Evolutionary conservation across 2,113 vertebrate genomes (phyloP).

Genomic region (Callaeas wilsoni): DNA sequence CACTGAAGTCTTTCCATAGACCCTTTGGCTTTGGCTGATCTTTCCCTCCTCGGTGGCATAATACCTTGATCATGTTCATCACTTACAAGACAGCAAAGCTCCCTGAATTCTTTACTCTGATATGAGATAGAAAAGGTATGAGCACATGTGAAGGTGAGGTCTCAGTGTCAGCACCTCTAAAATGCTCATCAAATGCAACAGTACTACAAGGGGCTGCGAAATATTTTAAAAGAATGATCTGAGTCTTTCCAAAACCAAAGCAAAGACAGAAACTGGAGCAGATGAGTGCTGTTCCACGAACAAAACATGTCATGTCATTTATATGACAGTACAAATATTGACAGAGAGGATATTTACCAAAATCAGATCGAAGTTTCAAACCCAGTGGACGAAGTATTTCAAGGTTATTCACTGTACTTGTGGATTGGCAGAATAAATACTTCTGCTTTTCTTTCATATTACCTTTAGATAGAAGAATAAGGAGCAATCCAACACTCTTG

Average conservation of each 20-base stretch:
- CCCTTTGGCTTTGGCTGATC: background rate
- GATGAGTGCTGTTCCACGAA: background rate
- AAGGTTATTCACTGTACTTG: background rate
- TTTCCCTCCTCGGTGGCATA: background rate
- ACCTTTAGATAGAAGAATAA: background rate
- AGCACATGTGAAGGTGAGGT: background rate
- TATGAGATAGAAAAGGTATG: background rate
- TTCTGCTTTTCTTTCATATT: background rate
- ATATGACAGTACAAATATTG: background rate
- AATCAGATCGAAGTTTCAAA: background rate
- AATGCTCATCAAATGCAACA: background rate
- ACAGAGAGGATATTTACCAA: background rate
- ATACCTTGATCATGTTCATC: background rate
- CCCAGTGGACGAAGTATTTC: background rate
- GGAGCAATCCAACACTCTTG: background rate
- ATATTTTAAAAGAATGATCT: background rate
- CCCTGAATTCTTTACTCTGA: background rate
- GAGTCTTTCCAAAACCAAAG: conserved; percentile 3
- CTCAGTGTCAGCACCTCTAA: background rate
- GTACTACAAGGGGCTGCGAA: background rate
- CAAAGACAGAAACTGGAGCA: background rate
- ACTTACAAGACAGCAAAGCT: background rate
- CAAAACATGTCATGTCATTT: background rate
- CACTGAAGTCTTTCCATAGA: background rate
- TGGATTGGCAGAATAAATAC: background rate